phyloP scores from a whole-genome alignment of 2,888 invertebrate genomes.

The Chrysopilus asiliformis region DNA sequence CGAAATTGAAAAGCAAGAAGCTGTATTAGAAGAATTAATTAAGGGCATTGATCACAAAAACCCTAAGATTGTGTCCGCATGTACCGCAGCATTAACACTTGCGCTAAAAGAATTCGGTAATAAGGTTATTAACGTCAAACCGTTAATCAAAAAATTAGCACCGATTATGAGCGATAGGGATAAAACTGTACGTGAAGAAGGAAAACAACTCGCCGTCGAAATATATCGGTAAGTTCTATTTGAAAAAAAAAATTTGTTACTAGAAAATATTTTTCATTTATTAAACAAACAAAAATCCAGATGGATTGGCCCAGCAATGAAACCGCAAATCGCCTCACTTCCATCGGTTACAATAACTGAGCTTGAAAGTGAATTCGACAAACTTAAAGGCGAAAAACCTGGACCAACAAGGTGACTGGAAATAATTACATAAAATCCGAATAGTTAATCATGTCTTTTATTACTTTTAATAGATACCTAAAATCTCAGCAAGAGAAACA shows the following conservation, averaged over 20 bases:
- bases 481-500: constrained; percentile 36
- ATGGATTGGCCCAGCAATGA: constrained; percentile 74
- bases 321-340: constrained; percentile 69
- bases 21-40: constrained; percentile 76
- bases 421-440: not conserved
- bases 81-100: constrained; percentile 58
- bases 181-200: constrained; percentile 82
- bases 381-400: constrained; percentile 38
- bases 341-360: constrained; percentile 87
- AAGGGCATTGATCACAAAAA: constrained; percentile 94
- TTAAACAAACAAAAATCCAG: constrained; percentile 33
- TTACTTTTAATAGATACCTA: constrained; percentile 23
- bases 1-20: constrained; percentile 90
- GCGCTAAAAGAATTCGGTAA: constrained; percentile 82
- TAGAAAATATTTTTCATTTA: not conserved
- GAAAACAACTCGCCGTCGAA: constrained; percentile 81
- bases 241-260: not conserved
- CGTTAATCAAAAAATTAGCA: constrained; percentile 76
- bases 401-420: constrained; percentile 30
- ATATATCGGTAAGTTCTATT: constrained; percentile 54
- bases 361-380: constrained; percentile 76
- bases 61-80: constrained; percentile 85
- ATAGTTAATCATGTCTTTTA: not conserved
- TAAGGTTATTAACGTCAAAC: constrained; percentile 80
- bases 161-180: constrained; percentile 80